phyloP scores from a whole-genome alignment of 1,140 invertebrate genomes.

The Caenorhabditis briggsae region DNA sequence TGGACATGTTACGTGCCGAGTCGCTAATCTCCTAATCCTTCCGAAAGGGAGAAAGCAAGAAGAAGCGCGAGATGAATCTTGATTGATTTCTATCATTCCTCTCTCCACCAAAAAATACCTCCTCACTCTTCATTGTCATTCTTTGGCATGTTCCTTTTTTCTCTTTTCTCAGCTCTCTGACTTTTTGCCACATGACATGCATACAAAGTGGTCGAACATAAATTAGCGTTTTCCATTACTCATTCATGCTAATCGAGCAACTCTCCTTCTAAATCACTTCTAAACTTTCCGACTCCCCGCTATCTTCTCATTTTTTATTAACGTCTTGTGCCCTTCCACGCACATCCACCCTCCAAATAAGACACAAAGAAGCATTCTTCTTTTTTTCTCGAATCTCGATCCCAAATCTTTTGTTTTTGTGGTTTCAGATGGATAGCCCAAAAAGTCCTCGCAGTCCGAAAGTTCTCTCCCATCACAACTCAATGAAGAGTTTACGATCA shows the following conservation, averaged over 20 bases:
- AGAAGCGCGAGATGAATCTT: slow-evolving; percentile 22
- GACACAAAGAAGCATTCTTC: too few species aligned
- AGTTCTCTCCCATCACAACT: slow-evolving; percentile 35
- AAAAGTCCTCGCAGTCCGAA: slow-evolving; percentile 51
- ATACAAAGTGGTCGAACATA: slow-evolving; percentile 28
- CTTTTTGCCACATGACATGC: background rate
- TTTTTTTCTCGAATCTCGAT: slow-evolving; percentile 8
- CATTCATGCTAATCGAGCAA: slow-evolving; percentile 55
- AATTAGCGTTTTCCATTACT: slow-evolving; percentile 41
- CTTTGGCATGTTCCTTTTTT: background rate
- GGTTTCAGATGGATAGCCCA: slow-evolving; percentile 52
- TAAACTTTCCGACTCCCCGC: background rate
- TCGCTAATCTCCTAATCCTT: slow-evolving; percentile 42
- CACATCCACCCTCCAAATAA: background rate
- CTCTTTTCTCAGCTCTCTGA: background rate
- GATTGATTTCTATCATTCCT: slow-evolving; percentile 47
- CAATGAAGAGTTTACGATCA: slow-evolving; percentile 45
- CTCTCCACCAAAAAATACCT: background rate
- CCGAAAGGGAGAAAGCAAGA: background rate
- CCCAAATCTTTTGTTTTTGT: slow-evolving; percentile 3
- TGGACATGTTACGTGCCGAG: slow-evolving; percentile 8
- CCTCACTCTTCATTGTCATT: slow-evolving; percentile 11
- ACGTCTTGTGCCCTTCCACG: slow-evolving; percentile 41
- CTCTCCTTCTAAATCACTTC: background rate
- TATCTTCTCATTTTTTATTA: slow-evolving; percentile 54